Evolutionary conservation across 1,140 invertebrate species (phyloP).

Genomic region (Meloidogyne hapla): DNA sequence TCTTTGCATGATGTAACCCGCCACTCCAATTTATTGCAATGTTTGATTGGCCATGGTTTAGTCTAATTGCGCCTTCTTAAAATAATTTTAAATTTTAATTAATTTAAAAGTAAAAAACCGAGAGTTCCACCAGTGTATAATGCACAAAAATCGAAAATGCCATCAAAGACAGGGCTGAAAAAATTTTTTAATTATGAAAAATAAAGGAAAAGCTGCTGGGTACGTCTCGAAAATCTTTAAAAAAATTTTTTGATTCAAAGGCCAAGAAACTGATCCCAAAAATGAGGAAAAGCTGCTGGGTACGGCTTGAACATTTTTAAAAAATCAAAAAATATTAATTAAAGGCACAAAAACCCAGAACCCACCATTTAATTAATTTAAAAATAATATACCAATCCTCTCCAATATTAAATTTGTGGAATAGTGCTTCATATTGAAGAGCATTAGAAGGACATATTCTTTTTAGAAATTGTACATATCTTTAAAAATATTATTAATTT

Average conservation of each 20-base stretch:
- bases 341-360: no score
- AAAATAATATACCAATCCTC: conserved; percentile 78
- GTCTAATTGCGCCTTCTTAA: conserved; percentile 75
- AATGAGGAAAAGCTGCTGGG: neutral
- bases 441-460: conserved; percentile 92
- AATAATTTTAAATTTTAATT: neutral
- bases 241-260: no score
- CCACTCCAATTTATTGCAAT: conserved; percentile 99
- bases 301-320: no score
- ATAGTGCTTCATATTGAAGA: conserved; percentile 85
- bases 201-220: neutral
- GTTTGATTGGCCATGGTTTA: conserved; percentile 83
- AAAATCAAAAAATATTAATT: neutral
- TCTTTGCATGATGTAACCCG: conserved; percentile 97
- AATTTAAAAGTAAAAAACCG: neutral
- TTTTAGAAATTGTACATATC: conserved; percentile 88
- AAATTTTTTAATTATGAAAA: neutral
- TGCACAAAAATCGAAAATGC: conserved; percentile 95
- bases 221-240: no score
- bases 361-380: no score
- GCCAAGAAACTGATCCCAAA: no score
- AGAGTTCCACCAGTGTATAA: conserved; percentile 94
- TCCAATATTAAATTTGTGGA: conserved; percentile 92
- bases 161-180: conserved; percentile 86
- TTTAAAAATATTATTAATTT: neutral